Conservation (phyloP, 2,113 vertebrate species). For the Poeciliopsis retropinna region DNA sequence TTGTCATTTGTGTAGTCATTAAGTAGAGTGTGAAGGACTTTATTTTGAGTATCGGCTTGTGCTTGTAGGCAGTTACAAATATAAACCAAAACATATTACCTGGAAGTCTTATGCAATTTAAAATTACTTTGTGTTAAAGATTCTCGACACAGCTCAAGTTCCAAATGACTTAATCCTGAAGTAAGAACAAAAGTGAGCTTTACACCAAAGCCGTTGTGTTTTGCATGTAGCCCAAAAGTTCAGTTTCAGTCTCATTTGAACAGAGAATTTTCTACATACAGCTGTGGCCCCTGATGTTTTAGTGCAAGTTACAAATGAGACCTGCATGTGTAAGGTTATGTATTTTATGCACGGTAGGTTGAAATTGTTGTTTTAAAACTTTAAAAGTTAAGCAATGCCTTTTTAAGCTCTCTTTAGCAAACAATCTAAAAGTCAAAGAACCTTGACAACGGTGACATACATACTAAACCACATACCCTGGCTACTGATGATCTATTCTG, state of each 20-base stretch:
- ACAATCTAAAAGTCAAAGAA: no score
- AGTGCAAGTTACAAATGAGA: background rate
- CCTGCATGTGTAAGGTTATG: background rate
- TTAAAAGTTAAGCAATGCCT: no score
- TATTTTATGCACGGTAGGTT: background rate
- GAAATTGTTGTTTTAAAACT: no score
- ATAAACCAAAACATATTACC: background rate
- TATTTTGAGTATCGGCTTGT: background rate
- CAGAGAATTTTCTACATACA: no score
- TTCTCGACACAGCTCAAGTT: background rate
- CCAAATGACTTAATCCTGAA: no score
- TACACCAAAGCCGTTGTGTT: no score
- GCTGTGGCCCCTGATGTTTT: no score
- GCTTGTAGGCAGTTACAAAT: background rate
- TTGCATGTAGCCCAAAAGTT: no score
- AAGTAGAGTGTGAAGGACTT: background rate
- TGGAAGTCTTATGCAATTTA: background rate
- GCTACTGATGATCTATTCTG: conserved; percentile 21
- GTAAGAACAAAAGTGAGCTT: no score
- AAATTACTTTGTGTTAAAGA: background rate
- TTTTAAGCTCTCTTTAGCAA: no score
- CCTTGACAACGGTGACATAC: conserved; percentile 41
- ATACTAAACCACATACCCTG: conserved; percentile 19
- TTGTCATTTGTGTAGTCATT: background rate
- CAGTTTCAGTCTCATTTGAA: no score